Evolutionary conservation across 53 echinoderm and acorn worm species (phyloP).

Genomic region (Crossaster papposus): DNA sequence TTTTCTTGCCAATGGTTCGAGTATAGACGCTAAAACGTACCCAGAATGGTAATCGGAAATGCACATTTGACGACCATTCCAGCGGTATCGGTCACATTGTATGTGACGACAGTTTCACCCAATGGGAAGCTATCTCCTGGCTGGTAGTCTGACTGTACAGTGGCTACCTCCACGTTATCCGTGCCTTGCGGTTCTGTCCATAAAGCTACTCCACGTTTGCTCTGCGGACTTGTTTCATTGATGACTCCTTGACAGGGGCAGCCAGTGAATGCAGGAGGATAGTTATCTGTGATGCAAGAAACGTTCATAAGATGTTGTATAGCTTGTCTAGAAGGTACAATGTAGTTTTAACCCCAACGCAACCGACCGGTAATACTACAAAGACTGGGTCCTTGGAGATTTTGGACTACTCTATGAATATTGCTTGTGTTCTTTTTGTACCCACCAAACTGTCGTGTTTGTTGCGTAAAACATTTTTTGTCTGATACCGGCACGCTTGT

Average conservation of each 20-base stretch:
- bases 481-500: too few species aligned
- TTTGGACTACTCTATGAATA: too few species aligned
- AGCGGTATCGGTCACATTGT: slow-evolving; percentile 42
- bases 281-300: slow-evolving; percentile 29
- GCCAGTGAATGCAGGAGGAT: slow-evolving; percentile 44
- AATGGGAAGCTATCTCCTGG: slow-evolving; percentile 54
- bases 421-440: too few species aligned
- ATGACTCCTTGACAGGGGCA: slow-evolving; percentile 36
- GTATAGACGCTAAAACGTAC: neutral
- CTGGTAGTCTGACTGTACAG: slow-evolving; percentile 41
- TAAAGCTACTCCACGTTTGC: slow-evolving; percentile 13
- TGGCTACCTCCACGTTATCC: slow-evolving; percentile 48
- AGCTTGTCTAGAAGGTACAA: too few species aligned
- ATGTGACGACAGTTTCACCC: slow-evolving; percentile 49
- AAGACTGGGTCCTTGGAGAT: too few species aligned
- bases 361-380: too few species aligned
- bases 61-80: slow-evolving; percentile 29
- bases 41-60: neutral
- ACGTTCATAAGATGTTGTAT: too few species aligned
- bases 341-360: too few species aligned
- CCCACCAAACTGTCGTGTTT: too few species aligned
- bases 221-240: slow-evolving; percentile 5
- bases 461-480: too few species aligned
- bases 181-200: neutral
- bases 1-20: too few species aligned